These are phyloP conservation scores for Trochalopteron elliotii DNA, from an alignment of 2,113 vertebrate genomes.

Conservation along the genomic window DNA sequence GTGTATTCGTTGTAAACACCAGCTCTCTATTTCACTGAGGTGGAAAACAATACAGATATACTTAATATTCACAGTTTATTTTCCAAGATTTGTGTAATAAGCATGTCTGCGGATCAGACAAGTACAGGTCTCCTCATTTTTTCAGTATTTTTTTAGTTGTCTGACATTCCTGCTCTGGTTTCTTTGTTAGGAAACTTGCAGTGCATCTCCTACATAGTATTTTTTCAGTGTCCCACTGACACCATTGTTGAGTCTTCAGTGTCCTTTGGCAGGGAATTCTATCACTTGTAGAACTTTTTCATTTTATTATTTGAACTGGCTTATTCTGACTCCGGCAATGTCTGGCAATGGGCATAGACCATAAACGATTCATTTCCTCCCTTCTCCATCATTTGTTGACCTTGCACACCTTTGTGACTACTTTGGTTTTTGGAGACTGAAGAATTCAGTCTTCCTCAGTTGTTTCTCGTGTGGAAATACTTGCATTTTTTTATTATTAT, in stretches of 20 bases:
- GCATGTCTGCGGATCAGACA: not conserved
- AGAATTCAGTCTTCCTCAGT: not conserved
- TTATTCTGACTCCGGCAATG: not conserved
- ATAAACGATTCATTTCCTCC: accelerated
- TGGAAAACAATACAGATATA: not conserved
- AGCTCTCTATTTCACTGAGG: not conserved
- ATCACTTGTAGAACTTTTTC: not conserved
- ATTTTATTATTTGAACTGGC: not conserved
- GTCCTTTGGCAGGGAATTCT: not conserved
- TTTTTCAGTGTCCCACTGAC: not conserved
- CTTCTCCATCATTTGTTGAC: not conserved
- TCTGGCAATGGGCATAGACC: not conserved
- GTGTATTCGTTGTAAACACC: not conserved
- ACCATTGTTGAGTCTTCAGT: not conserved
- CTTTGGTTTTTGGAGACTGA: not conserved
- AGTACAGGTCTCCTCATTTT: not conserved
- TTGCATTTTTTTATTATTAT: not conserved
- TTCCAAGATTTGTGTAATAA: not conserved
- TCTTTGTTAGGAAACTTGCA: not conserved
- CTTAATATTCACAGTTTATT: not conserved
- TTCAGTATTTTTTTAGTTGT: not conserved
- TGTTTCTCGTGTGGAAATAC: not conserved
- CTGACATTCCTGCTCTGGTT: not conserved
- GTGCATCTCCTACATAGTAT: not conserved
- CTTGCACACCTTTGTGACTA: not conserved